Evolutionary conservation across 2,888 invertebrate species (phyloP), one percentile per base, ranked within the genome.

Genomic region (Stenichneumon culpator): DNA sequence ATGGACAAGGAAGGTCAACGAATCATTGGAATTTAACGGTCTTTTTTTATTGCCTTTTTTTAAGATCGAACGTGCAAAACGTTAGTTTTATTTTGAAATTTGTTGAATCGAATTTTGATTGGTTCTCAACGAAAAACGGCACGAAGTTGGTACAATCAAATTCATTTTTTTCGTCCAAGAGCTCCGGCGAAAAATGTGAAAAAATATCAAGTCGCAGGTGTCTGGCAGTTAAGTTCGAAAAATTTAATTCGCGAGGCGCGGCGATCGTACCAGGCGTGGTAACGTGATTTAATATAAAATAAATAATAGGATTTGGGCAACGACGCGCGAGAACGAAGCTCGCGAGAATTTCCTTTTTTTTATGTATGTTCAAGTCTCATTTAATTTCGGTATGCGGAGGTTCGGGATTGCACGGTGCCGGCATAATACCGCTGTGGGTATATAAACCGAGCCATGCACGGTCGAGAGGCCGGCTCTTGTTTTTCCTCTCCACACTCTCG

Each of bases 261-360:
- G 25, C 60, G 57, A 65, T 54, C 67, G n/a, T 9, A 1, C 44
- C 52, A 11, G n/a, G 70, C 65, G 54, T 19, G 14, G 44, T 72
- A 47, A 32, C 25, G 68, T 73, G 44, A 77, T 82, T 82, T 44
- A 50, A 70, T 75, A 74, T 74, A 82, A 79, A 74, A 60, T 82
- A 79, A 82, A 84, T 79, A 78, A 74, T 47, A 57, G 69, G n/a
- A 65, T 82, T 82, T 54, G 54, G 32, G 50, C 14, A 57, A 5
- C 52, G 22, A 54, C 19, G 57, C 22, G 22, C 14, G 39, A 39
- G 22, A 36, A 72, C 32, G 7, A 44, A 83, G 52, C 14, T 19
- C n/a, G 50, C 52, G 44, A 70, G 70, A 65, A 6, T 25, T 11
- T 47, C 2, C 6, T 22, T 68, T 28, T 68, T 77, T 65, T 22